These are phyloP conservation scores for Phymastichus coffea DNA, from an alignment of 1,140 invertebrate species.

Conservation along the genomic window DNA sequence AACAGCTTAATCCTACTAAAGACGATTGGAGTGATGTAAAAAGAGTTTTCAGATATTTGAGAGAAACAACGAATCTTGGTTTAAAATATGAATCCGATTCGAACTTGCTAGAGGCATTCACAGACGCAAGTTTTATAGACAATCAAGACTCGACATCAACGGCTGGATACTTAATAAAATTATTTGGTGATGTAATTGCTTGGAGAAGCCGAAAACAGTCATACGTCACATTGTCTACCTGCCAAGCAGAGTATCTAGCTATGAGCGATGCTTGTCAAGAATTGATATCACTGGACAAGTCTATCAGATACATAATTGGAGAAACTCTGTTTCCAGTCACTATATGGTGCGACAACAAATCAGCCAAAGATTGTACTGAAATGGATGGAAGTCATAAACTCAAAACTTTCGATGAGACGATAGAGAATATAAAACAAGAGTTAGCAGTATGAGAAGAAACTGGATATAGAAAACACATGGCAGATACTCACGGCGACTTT, in stretches of 20 bases:
- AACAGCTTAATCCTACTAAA: slow-evolving; percentile 34
- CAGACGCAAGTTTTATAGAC: slow-evolving; percentile 29
- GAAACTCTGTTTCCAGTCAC: slow-evolving; percentile 9
- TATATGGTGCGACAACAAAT: slow-evolving; percentile 22
- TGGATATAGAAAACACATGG: slow-evolving; percentile 29
- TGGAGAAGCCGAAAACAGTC: slow-evolving; percentile 38
- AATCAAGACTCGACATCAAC: slow-evolving; percentile 6
- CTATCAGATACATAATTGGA: slow-evolving; percentile 19
- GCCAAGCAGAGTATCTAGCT: slow-evolving; percentile 42
- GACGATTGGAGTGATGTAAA: slow-evolving; percentile 40
- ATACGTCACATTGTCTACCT: slow-evolving; percentile 35
- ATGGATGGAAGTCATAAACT: slow-evolving; percentile 24
- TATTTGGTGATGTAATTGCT: slow-evolving; percentile 30
- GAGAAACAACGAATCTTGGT: slow-evolving; percentile 27
- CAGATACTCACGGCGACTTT: no score
- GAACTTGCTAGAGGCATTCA: slow-evolving; percentile 24
- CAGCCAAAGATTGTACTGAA: background rate
- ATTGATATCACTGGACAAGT: slow-evolving; percentile 31
- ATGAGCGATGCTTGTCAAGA: slow-evolving; percentile 35
- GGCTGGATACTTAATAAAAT: slow-evolving; percentile 8
- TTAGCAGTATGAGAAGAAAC: slow-evolving; percentile 28
- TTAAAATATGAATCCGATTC: slow-evolving; percentile 19
- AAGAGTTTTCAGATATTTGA: no score
- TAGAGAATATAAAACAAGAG: slow-evolving; percentile 30
- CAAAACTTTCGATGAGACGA: slow-evolving; percentile 18